Conservation (phyloP, 1,140 invertebrate genomes). For the Philotrypesis tridentata region DNA sequence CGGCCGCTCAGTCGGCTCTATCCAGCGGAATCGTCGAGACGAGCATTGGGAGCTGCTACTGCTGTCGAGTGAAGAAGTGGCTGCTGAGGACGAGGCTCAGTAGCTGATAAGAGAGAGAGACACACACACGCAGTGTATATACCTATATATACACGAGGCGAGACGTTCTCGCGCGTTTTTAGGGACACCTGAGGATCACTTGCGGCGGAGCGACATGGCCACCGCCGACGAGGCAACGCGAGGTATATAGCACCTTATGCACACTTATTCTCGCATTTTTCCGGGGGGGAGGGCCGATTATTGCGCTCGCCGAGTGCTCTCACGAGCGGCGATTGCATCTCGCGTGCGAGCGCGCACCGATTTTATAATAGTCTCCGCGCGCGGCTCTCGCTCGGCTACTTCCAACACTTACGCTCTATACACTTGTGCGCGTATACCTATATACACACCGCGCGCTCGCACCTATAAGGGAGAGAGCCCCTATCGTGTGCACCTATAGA, state of each 20-base stretch:
- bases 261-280: background rate
- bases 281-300: background rate
- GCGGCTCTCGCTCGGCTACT: too few relatives aligned
- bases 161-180: too few relatives aligned
- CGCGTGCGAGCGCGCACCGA: background rate
- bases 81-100: background rate
- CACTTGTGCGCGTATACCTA: background rate
- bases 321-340: conserved; percentile 27
- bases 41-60: background rate
- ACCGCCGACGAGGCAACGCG: conserved; percentile 17
- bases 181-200: background rate
- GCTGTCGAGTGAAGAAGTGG: too few relatives aligned
- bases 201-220: conserved; percentile 30
- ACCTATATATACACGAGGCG: too few relatives aligned
- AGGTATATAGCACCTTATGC: too few relatives aligned
- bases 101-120: background rate
- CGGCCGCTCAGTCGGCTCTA: conserved; percentile 15
- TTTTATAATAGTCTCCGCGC: background rate
- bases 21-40: background rate
- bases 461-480: too few relatives aligned
- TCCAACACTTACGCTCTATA: too few relatives aligned
- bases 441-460: background rate
- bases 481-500: background rate
- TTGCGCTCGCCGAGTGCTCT: background rate
- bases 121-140: background rate